Conservation (phyloP, 2,113 vertebrate species). For the Rattus norvegicus region GRCr8 NC_086037.1:52209501-52210000, state of each 20-base stretch:
- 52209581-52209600: background rate
- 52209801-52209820: background rate
- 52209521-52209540: background rate
- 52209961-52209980: background rate
- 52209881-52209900: background rate
- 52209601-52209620: background rate
- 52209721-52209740: background rate
- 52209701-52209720: background rate
- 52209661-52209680: background rate
- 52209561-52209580: slow-evolving; percentile 27
- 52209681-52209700: background rate
- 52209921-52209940: background rate
- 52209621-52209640: background rate
- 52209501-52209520: background rate
- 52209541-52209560: background rate
- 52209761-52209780: background rate
- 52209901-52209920: background rate
- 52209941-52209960: background rate
- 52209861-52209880: background rate
- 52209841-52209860: background rate
- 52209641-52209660: background rate
- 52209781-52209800: background rate
- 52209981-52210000: background rate
- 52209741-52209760: background rate
- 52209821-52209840: background rate